Evolutionary conservation across 2,888 invertebrate species (phyloP).

Genomic region (Salpingus planirostris): DNA sequence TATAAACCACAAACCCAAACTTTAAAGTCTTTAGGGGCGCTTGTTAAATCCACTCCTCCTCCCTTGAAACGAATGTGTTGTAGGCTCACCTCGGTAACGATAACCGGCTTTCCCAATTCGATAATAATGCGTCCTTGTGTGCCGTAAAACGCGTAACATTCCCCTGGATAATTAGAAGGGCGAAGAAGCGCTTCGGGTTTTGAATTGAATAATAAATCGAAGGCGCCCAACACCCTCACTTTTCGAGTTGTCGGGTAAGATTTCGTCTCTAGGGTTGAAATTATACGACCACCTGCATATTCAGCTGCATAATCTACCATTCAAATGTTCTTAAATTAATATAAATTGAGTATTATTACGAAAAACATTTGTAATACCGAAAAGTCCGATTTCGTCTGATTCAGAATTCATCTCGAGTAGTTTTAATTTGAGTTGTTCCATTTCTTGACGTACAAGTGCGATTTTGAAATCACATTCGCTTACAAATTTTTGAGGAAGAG

Average conservation of each 20-base stretch:
- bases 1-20: too few relatives aligned
- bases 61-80: too few relatives aligned
- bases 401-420: too few relatives aligned
- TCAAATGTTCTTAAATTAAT: constrained; percentile 2
- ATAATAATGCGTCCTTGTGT: constrained; percentile 45
- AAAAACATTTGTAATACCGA: too few relatives aligned
- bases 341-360: too few relatives aligned
- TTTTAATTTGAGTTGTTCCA: too few relatives aligned
- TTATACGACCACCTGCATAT: constrained; percentile 47
- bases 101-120: constrained; percentile 41
- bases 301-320: constrained; percentile 50
- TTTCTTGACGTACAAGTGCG: too few relatives aligned
- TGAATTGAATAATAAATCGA: constrained; percentile 14
- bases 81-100: constrained; percentile 45
- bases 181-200: constrained; percentile 38
- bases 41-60: too few relatives aligned
- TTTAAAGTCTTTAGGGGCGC: constrained; percentile 48
- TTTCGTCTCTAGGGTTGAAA: constrained; percentile 46
- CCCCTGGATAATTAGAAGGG: constrained; percentile 42
- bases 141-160: constrained; percentile 55
- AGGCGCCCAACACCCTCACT: constrained; percentile 16
- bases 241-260: constrained; percentile 13
- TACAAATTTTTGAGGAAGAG: too few relatives aligned
- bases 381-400: too few relatives aligned
- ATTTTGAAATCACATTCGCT: too few relatives aligned